Evolutionary conservation across 2,797 vertebrate genomes (phyloP).

Genomic region (Tenualosa ilisha): DNA sequence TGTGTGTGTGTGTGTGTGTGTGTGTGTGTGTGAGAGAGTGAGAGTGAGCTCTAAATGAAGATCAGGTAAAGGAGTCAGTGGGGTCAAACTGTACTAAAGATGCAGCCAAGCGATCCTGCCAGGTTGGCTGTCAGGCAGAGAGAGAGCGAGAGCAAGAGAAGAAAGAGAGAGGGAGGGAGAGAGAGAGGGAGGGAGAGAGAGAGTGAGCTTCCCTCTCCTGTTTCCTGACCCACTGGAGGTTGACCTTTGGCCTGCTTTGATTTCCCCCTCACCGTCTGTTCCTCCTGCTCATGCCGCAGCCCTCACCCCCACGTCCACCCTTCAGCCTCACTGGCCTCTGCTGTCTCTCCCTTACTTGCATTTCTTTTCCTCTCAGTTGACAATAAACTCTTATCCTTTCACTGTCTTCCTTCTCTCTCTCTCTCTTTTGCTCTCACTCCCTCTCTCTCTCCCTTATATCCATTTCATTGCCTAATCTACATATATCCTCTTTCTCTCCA

Average conservation of each 20-base stretch:
- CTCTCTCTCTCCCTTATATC: neutral
- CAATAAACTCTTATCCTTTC: neutral
- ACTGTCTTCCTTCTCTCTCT: neutral
- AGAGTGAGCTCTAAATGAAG: constrained; percentile 28
- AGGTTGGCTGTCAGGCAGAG: constrained; percentile 31
- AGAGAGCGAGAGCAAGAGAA: too few relatives aligned
- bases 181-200: too few relatives aligned
- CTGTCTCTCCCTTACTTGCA: neutral
- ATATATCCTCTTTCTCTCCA: neutral
- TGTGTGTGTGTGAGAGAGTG: neutral
- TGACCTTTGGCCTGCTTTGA: constrained; percentile 46
- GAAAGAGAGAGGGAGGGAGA: too few relatives aligned
- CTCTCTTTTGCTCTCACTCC: neutral
- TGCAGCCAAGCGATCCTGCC: constrained; percentile 43
- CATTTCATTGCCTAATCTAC: neutral
- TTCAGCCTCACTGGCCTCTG: neutral
- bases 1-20: constrained; percentile 12
- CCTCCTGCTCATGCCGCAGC: neutral
- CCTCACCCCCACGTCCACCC: neutral
- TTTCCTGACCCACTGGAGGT: constrained; percentile 20
- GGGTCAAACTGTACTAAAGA: constrained; percentile 39
- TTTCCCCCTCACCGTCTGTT: constrained; percentile 22
- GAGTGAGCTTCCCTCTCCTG: constrained; percentile 15
- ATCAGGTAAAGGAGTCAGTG: constrained; percentile 26
- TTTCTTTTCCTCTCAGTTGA: constrained; percentile 2